phyloP scores from a whole-genome alignment of 2,797 vertebrate genomes.

The Brachymystax lenok region DNA sequence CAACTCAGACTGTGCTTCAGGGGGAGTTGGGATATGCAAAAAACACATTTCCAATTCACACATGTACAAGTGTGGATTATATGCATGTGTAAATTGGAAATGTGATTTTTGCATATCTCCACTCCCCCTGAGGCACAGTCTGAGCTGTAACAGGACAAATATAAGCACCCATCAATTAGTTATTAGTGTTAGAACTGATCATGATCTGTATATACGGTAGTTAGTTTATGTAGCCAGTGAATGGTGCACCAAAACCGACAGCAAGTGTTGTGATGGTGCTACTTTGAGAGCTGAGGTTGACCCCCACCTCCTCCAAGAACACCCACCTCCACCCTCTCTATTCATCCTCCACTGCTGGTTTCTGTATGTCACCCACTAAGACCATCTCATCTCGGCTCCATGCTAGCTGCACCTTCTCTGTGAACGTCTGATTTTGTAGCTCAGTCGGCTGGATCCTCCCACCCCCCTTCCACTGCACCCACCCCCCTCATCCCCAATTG shows the following conservation, averaged over 20 bases:
- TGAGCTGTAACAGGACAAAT: too few relatives aligned
- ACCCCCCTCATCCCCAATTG: constrained; percentile 1
- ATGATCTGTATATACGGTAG: not conserved
- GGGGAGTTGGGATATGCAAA: too few relatives aligned
- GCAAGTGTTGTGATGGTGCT: not conserved
- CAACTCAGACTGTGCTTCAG: not conserved
- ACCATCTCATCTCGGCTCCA: constrained; percentile 53
- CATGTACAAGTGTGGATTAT: too few relatives aligned
- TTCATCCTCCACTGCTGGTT: constrained; percentile 30
- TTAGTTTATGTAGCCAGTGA: not conserved
- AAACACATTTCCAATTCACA: too few relatives aligned
- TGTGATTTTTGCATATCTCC: too few relatives aligned
- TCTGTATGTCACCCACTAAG: constrained; percentile 51
- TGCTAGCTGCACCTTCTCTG: constrained; percentile 31
- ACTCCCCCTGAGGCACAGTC: too few relatives aligned
- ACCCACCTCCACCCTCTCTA: constrained; percentile 38
- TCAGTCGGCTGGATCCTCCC: constrained; percentile 4
- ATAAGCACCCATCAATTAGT: too few relatives aligned
- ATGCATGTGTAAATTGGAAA: too few relatives aligned
- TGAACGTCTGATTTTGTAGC: constrained; percentile 42
- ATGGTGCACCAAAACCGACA: too few relatives aligned
- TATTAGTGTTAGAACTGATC: too few relatives aligned
- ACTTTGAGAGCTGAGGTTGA: not conserved
- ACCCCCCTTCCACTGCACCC: not conserved
- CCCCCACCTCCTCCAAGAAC: constrained; percentile 53